Base-by-base conservation (phyloP, 1,140 invertebrate genomes). In the Andrena cerasifolii region DNA sequence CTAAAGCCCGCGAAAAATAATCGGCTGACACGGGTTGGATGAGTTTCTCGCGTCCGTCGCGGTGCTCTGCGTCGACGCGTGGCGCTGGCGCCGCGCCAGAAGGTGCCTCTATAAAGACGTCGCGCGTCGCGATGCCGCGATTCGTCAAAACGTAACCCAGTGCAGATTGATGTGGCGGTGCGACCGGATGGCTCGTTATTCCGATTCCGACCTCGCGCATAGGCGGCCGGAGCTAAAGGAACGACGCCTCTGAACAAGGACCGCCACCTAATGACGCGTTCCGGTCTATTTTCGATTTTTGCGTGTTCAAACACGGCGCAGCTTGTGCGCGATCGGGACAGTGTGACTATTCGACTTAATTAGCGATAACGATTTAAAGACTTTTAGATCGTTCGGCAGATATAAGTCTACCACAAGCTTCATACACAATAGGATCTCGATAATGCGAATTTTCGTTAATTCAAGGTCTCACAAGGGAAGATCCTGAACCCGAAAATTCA, bases 101-200 rank as follows among this genome's bases (percentile, higher is more conserved):
- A 82, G 77, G 76, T 67, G 83, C 74, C 85, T 87, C 82, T 86
- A 89, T 87, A 80, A 87, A 89, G 88, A 88, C 80, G 85, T 89
- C 83, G 83, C 77, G 85, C 78, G 65, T 82, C 80, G 85, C 80
- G 84, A 83, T 82, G 76, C 84, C 71, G 78, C 86, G 86, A 90
- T 90, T 90, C 86, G 88, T 90, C 89, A 90, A 90, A 90, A 90
- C 86, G 88, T 89, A 87, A 88, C 83, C 79, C 86, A 82, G 78
- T 78, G 77, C 79, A 82, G 88, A 91, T 90, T 87, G 86, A 90
- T 91, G 90, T 89, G 81, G 75, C 82, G 83, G 78, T 84, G 86
- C 87, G 82, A 87, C 86, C 82, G 83, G 83, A 89, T 84, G 86
- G 83, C 88, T 91, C 89, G 90, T 91, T 91, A 91, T 89, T 87